Conservation (phyloP, 2,888 invertebrate genomes). For the Cecidostiba fungosa region DNA sequence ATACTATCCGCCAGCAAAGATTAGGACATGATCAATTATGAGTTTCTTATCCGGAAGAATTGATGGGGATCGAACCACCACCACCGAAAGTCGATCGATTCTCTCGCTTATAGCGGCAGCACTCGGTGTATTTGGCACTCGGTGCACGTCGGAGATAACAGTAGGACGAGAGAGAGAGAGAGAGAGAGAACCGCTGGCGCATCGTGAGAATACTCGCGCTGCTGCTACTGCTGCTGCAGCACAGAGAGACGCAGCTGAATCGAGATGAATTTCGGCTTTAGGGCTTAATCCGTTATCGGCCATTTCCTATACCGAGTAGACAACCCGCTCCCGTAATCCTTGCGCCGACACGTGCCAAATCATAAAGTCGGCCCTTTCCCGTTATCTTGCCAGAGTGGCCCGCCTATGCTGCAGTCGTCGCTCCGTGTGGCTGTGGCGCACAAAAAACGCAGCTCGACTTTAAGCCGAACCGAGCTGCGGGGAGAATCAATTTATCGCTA, state of each 20-base stretch:
- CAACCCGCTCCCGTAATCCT: conserved; percentile 72
- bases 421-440: not conserved
- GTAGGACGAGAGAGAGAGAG: conserved; percentile 46
- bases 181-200: conserved; percentile 66
- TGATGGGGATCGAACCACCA: conserved; percentile 40
- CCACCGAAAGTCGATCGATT: conserved; percentile 65
- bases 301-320: conserved; percentile 70
- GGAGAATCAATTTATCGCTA: conserved; percentile 50
- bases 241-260: conserved; percentile 63
- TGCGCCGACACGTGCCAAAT: conserved; percentile 67
- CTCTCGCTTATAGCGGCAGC: not conserved
- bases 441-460: conserved; percentile 26
- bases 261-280: conserved; percentile 75
- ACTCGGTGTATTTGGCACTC: conserved; percentile 61
- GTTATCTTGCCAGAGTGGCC: conserved; percentile 39
- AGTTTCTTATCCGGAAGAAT: conserved; percentile 61
- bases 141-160: conserved; percentile 69
- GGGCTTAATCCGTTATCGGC: conserved; percentile 73
- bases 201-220: conserved; percentile 62
- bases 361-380: conserved; percentile 60
- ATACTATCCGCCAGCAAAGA: conserved; percentile 48
- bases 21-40: conserved; percentile 64
- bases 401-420: not conserved
- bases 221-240: conserved; percentile 64
- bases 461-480: conserved; percentile 25